Conservation (phyloP, 2,888 invertebrate genomes). For the Zygogramma bicolorata region DNA sequence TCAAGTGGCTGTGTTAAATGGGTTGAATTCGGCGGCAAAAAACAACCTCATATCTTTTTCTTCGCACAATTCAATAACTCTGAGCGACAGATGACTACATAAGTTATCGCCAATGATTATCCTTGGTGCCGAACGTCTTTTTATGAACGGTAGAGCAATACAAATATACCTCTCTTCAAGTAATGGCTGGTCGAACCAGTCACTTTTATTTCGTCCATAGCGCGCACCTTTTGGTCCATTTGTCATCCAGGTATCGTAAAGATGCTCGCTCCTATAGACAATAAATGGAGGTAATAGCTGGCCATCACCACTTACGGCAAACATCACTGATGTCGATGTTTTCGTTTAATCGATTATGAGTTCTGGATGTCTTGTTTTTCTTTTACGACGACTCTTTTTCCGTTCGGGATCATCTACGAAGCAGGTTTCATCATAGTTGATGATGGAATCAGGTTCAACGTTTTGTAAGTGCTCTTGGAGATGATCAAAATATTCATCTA, state of each 20-base stretch:
- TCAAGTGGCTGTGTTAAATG: constrained; percentile 43
- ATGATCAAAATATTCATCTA: too few relatives aligned
- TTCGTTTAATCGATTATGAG: constrained; percentile 19
- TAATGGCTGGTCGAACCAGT: too few relatives aligned
- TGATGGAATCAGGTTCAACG: constrained; percentile 9
- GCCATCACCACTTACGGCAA: constrained; percentile 19
- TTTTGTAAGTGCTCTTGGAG: constrained; percentile 17
- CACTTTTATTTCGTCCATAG: neutral
- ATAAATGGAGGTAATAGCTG: constrained; percentile 15
- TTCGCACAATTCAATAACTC: constrained; percentile 48
- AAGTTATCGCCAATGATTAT: constrained; percentile 57
- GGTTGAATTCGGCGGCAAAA: constrained; percentile 28
- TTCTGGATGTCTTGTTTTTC: constrained; percentile 12
- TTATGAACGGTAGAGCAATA: too few relatives aligned
- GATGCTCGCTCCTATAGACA: constrained; percentile 18
- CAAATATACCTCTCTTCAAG: too few relatives aligned
- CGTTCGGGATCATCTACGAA: constrained; percentile 17
- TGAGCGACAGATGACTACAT: constrained; percentile 41
- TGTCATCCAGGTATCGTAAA: neutral
- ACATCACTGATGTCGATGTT: constrained; percentile 24
- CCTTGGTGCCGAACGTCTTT: constrained; percentile 31
- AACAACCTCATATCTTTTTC: constrained; percentile 27
- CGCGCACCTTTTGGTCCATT: too few relatives aligned
- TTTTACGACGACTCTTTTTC: constrained; percentile 7
- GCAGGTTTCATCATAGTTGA: constrained; percentile 19